Conservation (phyloP, 2,888 invertebrate species). For the Linnaemya vulpina region DNA sequence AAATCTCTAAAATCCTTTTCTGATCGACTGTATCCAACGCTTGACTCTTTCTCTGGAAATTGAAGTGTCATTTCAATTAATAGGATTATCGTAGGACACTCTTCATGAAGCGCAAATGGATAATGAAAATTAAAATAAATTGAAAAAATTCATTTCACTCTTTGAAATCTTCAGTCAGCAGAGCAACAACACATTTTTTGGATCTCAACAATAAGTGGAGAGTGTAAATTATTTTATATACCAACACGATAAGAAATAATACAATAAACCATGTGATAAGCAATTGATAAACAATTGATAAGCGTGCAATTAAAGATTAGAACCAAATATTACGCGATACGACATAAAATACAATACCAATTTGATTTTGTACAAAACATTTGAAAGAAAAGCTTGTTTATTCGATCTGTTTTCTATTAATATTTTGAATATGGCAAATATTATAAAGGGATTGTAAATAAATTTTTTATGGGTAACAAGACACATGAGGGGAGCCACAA, state of each 20-base stretch:
- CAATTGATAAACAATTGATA: slow-evolving; percentile 44
- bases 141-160: too few species aligned
- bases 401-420: not conserved
- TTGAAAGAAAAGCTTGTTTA: not conserved
- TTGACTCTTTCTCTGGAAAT: too few species aligned
- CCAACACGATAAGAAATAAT: not conserved
- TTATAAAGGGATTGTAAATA: slow-evolving; percentile 1
- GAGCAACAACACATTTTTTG: not conserved
- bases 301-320: slow-evolving; percentile 27
- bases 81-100: too few species aligned
- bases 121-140: too few species aligned
- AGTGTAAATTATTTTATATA: not conserved
- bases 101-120: too few species aligned
- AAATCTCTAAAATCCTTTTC: too few species aligned
- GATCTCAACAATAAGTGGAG: not conserved
- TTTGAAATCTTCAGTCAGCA: not conserved
- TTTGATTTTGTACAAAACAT: slow-evolving; percentile 1
- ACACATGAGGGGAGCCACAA: not conserved
- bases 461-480: not conserved
- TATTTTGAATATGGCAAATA: not conserved
- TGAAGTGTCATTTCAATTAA: too few species aligned
- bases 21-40: too few species aligned
- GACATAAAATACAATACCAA: slow-evolving; percentile 14
- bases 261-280: slow-evolving; percentile 37
- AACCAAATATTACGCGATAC: not conserved